Conservation (phyloP, 2,888 invertebrate species). For the Rhagonycha fulva region DNA sequence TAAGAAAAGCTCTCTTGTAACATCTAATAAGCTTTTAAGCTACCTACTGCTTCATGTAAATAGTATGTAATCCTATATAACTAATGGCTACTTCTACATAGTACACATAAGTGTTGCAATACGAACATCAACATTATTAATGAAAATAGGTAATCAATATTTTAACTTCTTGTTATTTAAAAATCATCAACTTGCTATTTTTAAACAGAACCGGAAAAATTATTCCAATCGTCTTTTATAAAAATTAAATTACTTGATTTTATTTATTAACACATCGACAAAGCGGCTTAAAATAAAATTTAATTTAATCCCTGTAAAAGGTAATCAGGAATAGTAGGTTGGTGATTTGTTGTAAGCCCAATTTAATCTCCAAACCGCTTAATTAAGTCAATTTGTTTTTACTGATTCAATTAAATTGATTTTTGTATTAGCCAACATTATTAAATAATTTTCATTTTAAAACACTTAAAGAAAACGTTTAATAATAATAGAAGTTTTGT, state of each 20-base stretch:
- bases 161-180: neutral
- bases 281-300: constrained; percentile 22
- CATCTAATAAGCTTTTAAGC: constrained; percentile 4
- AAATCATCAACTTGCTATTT: neutral
- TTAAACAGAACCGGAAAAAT: neutral
- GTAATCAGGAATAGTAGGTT: constrained; percentile 30
- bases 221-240: neutral
- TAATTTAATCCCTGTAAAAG: constrained; percentile 30
- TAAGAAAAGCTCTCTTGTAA: neutral
- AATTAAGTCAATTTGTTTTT: constrained; percentile 30
- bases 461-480: neutral
- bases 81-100: neutral
- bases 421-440: constrained; percentile 15
- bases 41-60: neutral
- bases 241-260: constrained; percentile 12
- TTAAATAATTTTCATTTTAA: constrained; percentile 2
- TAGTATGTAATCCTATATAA: neutral
- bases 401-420: constrained; percentile 20
- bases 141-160: neutral
- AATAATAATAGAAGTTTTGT: neutral
- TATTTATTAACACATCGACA: constrained; percentile 22
- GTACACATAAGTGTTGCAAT: neutral
- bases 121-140: neutral
- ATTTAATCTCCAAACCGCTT: constrained; percentile 33
- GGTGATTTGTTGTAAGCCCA: constrained; percentile 34